Evolutionary conservation across 2,113 vertebrate species (phyloP).

Genomic region (Phaethornis superciliosus): DNA sequence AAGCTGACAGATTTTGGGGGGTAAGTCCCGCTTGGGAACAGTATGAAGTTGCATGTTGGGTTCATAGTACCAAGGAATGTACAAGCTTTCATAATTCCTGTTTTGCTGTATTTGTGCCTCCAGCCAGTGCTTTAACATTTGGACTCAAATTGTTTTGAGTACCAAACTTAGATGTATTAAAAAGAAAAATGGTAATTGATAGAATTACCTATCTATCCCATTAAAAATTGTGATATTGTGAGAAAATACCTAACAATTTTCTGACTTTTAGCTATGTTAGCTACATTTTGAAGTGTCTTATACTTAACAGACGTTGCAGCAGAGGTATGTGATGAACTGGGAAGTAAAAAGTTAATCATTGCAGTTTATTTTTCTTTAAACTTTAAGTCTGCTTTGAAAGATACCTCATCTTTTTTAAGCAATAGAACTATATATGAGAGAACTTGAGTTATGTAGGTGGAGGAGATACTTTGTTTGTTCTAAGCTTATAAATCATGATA

Average conservation of each 20-base stretch:
- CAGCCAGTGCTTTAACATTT: constrained; percentile 64
- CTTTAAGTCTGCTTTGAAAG: constrained; percentile 46
- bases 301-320: constrained; percentile 21
- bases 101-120: constrained; percentile 66
- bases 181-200: constrained; percentile 29
- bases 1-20: not conserved
- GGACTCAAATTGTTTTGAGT: constrained; percentile 64
- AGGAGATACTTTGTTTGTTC: constrained; percentile 28
- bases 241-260: constrained; percentile 47
- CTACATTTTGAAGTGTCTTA: constrained; percentile 33
- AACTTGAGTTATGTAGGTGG: not conserved
- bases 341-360: constrained; percentile 36
- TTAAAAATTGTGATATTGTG: constrained; percentile 5
- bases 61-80: constrained; percentile 51
- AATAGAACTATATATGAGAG: constrained; percentile 46
- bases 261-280: constrained; percentile 54
- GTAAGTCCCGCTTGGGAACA: not conserved
- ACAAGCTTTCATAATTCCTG: constrained; percentile 36
- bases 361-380: constrained; percentile 60
- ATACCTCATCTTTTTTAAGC: constrained; percentile 71
- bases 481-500: constrained; percentile 14
- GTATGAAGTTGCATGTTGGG: not conserved
- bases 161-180: constrained; percentile 38
- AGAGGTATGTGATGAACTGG: not conserved
- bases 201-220: constrained; percentile 20